These are phyloP conservation scores for Scrobipalpa costella DNA, from an alignment of 2,888 invertebrate genomes.

Conservation along the genomic window DNA sequence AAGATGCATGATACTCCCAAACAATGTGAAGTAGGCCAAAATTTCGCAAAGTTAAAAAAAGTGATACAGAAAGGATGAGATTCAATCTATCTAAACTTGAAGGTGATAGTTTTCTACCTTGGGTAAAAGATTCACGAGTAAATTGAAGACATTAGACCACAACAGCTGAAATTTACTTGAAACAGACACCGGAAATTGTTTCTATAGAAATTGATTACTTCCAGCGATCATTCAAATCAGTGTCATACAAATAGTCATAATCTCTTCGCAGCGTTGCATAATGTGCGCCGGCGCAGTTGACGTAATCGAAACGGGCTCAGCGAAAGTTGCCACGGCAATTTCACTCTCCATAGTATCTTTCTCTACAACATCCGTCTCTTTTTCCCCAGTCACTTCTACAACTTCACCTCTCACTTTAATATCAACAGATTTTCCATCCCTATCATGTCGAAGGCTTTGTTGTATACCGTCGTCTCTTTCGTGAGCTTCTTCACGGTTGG, in stretches of 20 bases:
- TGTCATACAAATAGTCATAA: slow-evolving; percentile 72
- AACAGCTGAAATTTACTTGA: neutral
- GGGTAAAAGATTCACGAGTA: too few relatives aligned
- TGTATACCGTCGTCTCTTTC: slow-evolving; percentile 55
- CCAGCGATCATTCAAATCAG: slow-evolving; percentile 72
- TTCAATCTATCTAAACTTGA: too few relatives aligned
- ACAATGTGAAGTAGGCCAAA: slow-evolving; percentile 20
- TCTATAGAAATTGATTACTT: slow-evolving; percentile 64
- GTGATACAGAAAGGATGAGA: neutral
- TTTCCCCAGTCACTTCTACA: slow-evolving; percentile 42
- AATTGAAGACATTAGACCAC: too few relatives aligned
- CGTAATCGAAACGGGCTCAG: slow-evolving; percentile 77
- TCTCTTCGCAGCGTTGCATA: slow-evolving; percentile 65
- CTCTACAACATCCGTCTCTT: slow-evolving; percentile 55
- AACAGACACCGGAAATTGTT: slow-evolving; percentile 55
- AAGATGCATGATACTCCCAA: slow-evolving; percentile 12
- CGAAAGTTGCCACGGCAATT: slow-evolving; percentile 77
- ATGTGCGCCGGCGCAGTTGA: slow-evolving; percentile 59
- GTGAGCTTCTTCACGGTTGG: slow-evolving; percentile 61
- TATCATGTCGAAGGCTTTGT: slow-evolving; percentile 43
- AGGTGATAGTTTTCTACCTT: too few relatives aligned
- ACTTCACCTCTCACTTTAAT: slow-evolving; percentile 47
- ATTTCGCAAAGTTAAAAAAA: slow-evolving; percentile 24
- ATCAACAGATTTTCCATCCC: slow-evolving; percentile 48
- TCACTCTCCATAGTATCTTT: slow-evolving; percentile 72